Conservation (phyloP, 2,113 vertebrate species). For the Marmota monax region DNA sequence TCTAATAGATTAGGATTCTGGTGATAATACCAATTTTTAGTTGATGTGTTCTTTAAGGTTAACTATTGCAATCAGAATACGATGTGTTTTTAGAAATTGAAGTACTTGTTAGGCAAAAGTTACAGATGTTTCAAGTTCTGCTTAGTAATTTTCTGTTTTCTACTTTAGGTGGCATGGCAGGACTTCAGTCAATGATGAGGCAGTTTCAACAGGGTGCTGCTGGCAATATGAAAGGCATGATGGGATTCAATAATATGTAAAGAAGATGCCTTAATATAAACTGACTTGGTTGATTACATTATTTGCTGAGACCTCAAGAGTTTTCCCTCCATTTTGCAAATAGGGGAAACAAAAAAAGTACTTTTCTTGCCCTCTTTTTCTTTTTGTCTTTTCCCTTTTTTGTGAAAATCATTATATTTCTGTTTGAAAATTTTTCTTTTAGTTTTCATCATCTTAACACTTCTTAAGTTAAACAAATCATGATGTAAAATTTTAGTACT, state of each 20-base stretch:
- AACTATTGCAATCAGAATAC: constrained; percentile 34
- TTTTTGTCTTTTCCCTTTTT: constrained; percentile 44
- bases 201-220: constrained; percentile 99
- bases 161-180: constrained; percentile 96
- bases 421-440: constrained; percentile 85
- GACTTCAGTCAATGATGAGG: constrained; percentile 99
- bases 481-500: constrained; percentile 90
- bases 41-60: constrained; percentile 51
- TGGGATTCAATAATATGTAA: constrained; percentile 99
- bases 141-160: constrained; percentile 50
- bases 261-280: constrained; percentile 89
- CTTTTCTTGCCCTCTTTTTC: constrained; percentile 74
- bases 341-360: constrained; percentile 56
- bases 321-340: constrained; percentile 86
- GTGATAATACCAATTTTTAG: constrained; percentile 5
- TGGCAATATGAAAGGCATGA: constrained; percentile 99
- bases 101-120: constrained; percentile 21
- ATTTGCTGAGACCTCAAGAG: constrained; percentile 85
- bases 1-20: background rate
- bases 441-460: constrained; percentile 83
- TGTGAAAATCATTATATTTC: constrained; percentile 87
- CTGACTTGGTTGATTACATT: constrained; percentile 83
- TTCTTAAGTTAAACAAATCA: constrained; percentile 86
- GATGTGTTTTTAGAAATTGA: constrained; percentile 51
- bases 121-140: background rate